Conservation (phyloP, 2,113 vertebrate species). For the Phalacrocorax aristotelis region DNA sequence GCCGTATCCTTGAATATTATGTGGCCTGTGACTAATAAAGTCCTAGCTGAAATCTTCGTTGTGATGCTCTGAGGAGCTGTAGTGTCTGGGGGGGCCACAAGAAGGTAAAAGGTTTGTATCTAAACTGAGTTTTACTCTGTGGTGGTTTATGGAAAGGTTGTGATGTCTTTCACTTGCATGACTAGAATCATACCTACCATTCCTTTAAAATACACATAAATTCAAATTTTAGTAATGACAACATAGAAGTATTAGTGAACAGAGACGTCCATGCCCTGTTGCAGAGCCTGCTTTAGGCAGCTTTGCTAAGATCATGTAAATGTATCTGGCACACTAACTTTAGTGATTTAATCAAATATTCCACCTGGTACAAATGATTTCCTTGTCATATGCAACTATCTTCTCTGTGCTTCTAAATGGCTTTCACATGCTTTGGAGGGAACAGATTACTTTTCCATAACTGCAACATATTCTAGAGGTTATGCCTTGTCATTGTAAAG, state of each 20-base stretch:
- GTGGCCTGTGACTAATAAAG: background rate
- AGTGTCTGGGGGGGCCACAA: background rate
- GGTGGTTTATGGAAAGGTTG: background rate
- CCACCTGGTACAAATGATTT: background rate
- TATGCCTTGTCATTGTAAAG: background rate
- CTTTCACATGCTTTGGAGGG: background rate
- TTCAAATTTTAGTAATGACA: background rate
- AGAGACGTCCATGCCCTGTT: background rate
- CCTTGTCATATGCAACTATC: background rate
- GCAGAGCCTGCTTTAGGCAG: background rate
- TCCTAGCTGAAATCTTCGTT: background rate
- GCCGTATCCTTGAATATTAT: background rate
- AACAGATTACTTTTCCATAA: slow-evolving; percentile 1
- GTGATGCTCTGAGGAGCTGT: background rate
- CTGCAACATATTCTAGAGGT: background rate
- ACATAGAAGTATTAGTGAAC: background rate
- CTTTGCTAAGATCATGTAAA: background rate
- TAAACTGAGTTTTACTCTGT: background rate
- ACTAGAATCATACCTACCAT: background rate
- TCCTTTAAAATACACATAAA: background rate
- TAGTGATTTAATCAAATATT: background rate
- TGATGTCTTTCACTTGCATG: background rate
- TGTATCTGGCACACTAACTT: background rate
- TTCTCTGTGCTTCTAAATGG: background rate
- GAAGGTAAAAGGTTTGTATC: background rate